These are phyloP conservation scores for Elegia similella DNA, from an alignment of 2,888 invertebrate species.

Conservation along the genomic window DNA sequence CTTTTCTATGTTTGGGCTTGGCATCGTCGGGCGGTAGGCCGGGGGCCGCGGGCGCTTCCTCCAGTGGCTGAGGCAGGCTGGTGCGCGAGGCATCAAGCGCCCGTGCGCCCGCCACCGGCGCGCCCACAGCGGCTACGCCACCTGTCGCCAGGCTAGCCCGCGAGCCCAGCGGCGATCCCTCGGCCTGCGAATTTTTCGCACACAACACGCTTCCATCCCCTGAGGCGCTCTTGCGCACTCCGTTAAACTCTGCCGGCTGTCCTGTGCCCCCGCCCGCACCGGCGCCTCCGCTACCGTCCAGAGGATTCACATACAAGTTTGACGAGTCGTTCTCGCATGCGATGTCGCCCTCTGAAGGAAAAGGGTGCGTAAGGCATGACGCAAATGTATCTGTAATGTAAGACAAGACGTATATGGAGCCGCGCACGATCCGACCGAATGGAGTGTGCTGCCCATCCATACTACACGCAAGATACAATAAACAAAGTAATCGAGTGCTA, in stretches of 20 bases:
- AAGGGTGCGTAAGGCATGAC: slow-evolving; percentile 97
- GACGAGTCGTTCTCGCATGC: slow-evolving; percentile 87
- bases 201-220: slow-evolving; percentile 88
- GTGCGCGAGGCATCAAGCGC: slow-evolving; percentile 66
- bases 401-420: slow-evolving; percentile 77
- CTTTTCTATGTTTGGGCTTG: slow-evolving; percentile 91
- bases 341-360: slow-evolving; percentile 91
- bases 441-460: slow-evolving; percentile 35
- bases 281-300: slow-evolving; percentile 85
- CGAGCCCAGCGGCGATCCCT: slow-evolving; percentile 73
- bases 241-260: slow-evolving; percentile 70
- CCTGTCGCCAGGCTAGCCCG: slow-evolving; percentile 67
- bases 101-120: slow-evolving; percentile 29
- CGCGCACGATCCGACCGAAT: slow-evolving; percentile 48
- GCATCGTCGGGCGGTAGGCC: slow-evolving; percentile 73
- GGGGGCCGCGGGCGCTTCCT: slow-evolving; percentile 75
- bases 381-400: slow-evolving; percentile 96
- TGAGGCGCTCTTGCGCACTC: slow-evolving; percentile 90
- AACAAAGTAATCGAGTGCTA: slow-evolving; percentile 22
- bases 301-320: slow-evolving; percentile 93
- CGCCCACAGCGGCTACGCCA: slow-evolving; percentile 33
- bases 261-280: slow-evolving; percentile 54
- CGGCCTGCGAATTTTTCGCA: slow-evolving; percentile 78
- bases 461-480: slow-evolving; percentile 30
- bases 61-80: slow-evolving; percentile 65